Evolutionary conservation across 2,888 invertebrate genomes (phyloP).

Genomic region (Cheilosia soror): DNA sequence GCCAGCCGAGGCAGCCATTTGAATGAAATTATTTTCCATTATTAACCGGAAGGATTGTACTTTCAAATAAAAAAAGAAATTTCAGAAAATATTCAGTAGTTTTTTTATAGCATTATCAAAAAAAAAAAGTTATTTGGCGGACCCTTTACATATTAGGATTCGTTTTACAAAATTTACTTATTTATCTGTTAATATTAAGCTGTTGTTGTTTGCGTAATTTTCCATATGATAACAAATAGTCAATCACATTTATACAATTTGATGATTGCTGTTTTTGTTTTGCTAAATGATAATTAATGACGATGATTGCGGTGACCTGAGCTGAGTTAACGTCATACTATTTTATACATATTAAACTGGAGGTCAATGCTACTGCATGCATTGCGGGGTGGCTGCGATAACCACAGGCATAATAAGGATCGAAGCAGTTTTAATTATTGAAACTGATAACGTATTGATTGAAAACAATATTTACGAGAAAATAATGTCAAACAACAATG

Average conservation of each 20-base stretch:
- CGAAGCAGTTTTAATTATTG: background rate
- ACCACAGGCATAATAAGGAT: background rate
- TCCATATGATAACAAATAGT: background rate
- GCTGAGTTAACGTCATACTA: slow-evolving; percentile 8
- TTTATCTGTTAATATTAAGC: too few species aligned
- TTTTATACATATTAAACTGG: background rate
- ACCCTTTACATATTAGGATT: too few species aligned
- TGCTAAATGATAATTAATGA: background rate
- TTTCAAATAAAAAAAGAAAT: too few species aligned
- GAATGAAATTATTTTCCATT: too few species aligned
- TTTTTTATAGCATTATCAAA: too few species aligned
- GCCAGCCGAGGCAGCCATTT: too few species aligned
- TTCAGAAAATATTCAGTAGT: too few species aligned
- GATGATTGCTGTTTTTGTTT: background rate
- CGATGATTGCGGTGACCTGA: background rate
- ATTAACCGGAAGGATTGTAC: too few species aligned
- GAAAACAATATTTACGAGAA: slow-evolving; percentile 20
- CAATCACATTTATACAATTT: background rate
- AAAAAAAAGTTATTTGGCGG: too few species aligned
- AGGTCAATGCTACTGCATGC: slow-evolving; percentile 25
- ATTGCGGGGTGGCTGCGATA: slow-evolving; percentile 28
- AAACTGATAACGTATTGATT: background rate
- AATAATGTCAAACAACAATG: slow-evolving; percentile 6
- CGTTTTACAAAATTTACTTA: too few species aligned
- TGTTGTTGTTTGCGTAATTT: background rate